Evolutionary conservation across 2,113 vertebrate genomes (phyloP).

Genomic region (Salvelinus fontinalis): DNA sequence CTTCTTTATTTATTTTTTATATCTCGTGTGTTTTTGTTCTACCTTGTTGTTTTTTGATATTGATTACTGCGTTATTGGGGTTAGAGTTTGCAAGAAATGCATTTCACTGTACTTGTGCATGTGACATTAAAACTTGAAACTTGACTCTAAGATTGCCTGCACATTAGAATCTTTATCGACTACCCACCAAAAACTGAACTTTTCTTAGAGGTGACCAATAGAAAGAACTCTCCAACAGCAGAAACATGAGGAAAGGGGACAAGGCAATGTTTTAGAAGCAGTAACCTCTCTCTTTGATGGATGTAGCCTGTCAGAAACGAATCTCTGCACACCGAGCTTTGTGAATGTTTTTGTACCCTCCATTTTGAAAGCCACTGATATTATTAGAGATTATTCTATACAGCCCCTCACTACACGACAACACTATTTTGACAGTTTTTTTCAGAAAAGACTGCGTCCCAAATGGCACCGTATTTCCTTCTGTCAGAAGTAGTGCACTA

Average conservation of each 20-base stretch:
- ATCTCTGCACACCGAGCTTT: slow-evolving; percentile 33
- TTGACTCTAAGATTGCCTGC: not conserved
- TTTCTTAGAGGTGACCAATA: slow-evolving; percentile 36
- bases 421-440: slow-evolving; percentile 8
- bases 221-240: slow-evolving; percentile 21
- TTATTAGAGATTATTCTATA: slow-evolving; percentile 24
- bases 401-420: slow-evolving; percentile 8
- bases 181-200: slow-evolving; percentile 20
- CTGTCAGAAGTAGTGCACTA: no score
- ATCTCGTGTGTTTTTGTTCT: no score
- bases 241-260: slow-evolving; percentile 35
- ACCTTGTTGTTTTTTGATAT: no score
- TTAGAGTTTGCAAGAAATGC: no score
- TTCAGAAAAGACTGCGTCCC: not conserved
- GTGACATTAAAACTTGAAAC: not conserved
- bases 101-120: no score
- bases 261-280: slow-evolving; percentile 40
- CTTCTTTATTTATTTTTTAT: no score
- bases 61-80: no score
- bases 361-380: slow-evolving; percentile 28
- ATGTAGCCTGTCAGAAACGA: slow-evolving; percentile 39
- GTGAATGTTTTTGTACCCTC: slow-evolving; percentile 23
- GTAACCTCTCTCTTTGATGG: slow-evolving; percentile 38
- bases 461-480: no score
- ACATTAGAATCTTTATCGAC: slow-evolving; percentile 19